phyloP scores from a whole-genome alignment of 2,888 invertebrate genomes.

The Drosophila anomalipes region DNA sequence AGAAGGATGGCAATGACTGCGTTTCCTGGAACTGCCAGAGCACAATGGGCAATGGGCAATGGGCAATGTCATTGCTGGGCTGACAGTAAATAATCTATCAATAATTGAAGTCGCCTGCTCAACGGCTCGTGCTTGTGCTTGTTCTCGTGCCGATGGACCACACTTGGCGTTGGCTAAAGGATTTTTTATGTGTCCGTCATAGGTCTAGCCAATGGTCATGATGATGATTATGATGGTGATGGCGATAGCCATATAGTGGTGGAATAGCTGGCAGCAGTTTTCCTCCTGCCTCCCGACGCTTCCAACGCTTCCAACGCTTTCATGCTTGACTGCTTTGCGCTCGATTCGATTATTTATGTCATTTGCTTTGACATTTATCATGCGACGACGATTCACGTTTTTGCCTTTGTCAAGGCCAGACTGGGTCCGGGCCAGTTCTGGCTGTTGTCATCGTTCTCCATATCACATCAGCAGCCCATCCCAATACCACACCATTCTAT shows the following conservation, averaged over 20 bases:
- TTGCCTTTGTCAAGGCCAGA: constrained; percentile 77
- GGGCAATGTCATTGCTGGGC: constrained; percentile 67
- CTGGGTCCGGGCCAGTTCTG: constrained; percentile 14
- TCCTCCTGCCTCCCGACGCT: constrained; percentile 1
- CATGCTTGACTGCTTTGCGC: constrained; percentile 74
- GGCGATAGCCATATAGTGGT: constrained; percentile 32
- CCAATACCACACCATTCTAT: constrained; percentile 29
- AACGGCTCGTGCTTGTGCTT: constrained; percentile 49
- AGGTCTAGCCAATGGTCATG: constrained; percentile 48
- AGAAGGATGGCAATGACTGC: constrained; percentile 61
- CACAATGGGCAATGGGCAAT: constrained; percentile 62
- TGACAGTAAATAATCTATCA: constrained; percentile 85
- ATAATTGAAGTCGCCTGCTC: constrained; percentile 78
- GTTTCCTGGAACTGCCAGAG: constrained; percentile 67
- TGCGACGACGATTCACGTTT: constrained; percentile 78
- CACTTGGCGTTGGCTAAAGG: constrained; percentile 77
- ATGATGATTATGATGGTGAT: constrained; percentile 29
- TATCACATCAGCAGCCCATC: constrained; percentile 52
- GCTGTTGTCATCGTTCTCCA: constrained; percentile 48
- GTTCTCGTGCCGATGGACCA: constrained; percentile 65
- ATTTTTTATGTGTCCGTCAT: constrained; percentile 50
- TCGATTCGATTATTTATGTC: constrained; percentile 83
- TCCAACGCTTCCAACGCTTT: constrained; percentile 59
- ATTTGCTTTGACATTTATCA: constrained; percentile 83
- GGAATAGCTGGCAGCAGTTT: constrained; percentile 32